Base-by-base conservation (phyloP, 2,888 invertebrate species). In the Tanypteryx hageni region DNA sequence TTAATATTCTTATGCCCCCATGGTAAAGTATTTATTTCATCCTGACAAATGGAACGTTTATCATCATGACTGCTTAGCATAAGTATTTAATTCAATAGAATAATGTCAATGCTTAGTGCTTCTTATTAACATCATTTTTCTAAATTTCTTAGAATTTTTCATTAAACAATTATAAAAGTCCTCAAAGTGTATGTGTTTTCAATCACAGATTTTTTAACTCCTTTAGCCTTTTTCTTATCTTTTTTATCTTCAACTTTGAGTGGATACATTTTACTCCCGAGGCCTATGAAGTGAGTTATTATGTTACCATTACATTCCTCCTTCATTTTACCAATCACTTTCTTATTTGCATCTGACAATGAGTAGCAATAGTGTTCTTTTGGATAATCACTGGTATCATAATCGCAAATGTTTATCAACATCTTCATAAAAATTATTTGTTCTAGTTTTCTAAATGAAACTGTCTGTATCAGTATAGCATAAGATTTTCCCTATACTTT, bases 391-490 rank as follows among this genome's bases (percentile, higher is more conserved):
- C 64, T 76, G 16, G 92, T 92, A n/a, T 93, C 93, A 92, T 93
- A 93, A 56, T 92, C 44, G n/a, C 92, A 13, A n/a, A 58, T 64
- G 11, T 92, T 8, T 11, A 27, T 18, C 10, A 92, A 9, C 61
- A 93, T 92, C 92, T 27, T 82, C 68, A 91, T 93, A 93, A 2
- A 93, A 22, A 86, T 93, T 92, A 27, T 92, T 57, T n/a, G 92
- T 93, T 22, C 92, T 13, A 27, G 93, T 93, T 8, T 92, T 22
- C 83, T 93, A 93, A 61, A 91, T 93, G 2, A 94, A 92, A 14
- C 92, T 89, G 18, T 93, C 92, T 7, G 94, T 95, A 93, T 95
- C 94, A 11, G 94, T 94, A 92, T 94, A 94, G 18, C 93, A 92
- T 18, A 94, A 93, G 93, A 2, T 64, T 68, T 13, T 92, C 58